Conservation (phyloP, 2,113 vertebrate species). For the Cepphus grylle region DNA sequence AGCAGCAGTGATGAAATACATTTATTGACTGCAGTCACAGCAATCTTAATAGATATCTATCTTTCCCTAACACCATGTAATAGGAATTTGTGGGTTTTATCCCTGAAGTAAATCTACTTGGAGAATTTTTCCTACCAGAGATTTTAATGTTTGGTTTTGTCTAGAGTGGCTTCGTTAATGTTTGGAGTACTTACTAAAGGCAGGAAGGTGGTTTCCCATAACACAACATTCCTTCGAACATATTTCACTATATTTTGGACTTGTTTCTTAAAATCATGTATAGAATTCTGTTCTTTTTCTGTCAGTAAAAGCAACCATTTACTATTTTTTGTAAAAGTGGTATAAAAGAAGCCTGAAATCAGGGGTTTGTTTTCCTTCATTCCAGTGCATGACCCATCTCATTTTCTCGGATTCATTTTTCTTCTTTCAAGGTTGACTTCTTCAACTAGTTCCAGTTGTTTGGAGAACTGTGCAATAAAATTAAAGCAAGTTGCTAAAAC, state of each 20-base stretch:
- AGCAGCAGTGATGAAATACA: conserved; percentile 40
- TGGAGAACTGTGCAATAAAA: neutral
- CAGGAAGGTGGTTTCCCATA: neutral
- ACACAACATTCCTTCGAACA: neutral
- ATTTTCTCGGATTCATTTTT: neutral
- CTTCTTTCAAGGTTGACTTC: neutral
- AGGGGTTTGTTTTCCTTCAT: neutral
- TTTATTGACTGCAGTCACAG: conserved; percentile 19
- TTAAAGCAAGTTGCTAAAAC: neutral
- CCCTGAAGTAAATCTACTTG: neutral
- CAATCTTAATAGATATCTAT: conserved; percentile 2
- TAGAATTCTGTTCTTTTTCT: neutral
- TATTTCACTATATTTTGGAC: neutral
- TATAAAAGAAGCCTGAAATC: neutral
- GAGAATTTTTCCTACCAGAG: neutral
- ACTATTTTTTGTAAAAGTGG: neutral
- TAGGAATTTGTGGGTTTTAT: conserved; percentile 9
- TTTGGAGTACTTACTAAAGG: neutral
- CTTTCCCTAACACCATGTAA: neutral
- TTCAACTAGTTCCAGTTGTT: neutral
- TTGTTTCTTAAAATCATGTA: neutral
- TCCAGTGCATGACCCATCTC: neutral
- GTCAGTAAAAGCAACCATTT: neutral
- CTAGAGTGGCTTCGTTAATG: neutral
- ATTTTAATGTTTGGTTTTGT: neutral